Evolutionary conservation across 2,797 vertebrate genomes (phyloP).

Genomic region (Chaenodraco wilsoni): DNA sequence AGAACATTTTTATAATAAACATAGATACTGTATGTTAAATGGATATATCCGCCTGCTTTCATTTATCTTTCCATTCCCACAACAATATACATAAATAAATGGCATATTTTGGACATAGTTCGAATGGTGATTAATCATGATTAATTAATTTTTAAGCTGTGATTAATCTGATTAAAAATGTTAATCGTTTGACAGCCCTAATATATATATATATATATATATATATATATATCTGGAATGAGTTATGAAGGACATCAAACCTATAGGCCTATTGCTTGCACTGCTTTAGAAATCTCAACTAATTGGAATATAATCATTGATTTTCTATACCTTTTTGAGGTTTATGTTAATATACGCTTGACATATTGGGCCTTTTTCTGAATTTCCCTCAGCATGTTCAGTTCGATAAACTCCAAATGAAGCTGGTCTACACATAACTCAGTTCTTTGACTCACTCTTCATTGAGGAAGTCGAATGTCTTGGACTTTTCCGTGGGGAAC

Average conservation of each 20-base stretch:
- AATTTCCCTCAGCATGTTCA: background rate
- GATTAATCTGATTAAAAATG: too few species aligned
- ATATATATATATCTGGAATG: background rate
- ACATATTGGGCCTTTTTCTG: background rate
- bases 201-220: too few species aligned
- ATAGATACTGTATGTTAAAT: too few species aligned
- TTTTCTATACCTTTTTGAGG: background rate
- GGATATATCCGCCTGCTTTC: too few species aligned
- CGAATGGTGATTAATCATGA: too few species aligned
- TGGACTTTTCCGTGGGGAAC: constrained; percentile 94
- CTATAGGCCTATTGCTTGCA: background rate
- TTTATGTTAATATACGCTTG: background rate
- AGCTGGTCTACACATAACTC: background rate
- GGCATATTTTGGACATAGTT: too few species aligned
- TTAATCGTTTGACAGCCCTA: too few species aligned
- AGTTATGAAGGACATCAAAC: background rate
- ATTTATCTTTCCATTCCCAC: too few species aligned
- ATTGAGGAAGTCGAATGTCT: constrained; percentile 87
- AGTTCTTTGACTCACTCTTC: constrained; percentile 78
- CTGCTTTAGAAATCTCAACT: background rate
- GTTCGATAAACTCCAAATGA: background rate
- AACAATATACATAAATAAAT: too few species aligned
- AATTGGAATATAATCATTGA: background rate
- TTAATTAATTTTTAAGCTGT: too few species aligned
- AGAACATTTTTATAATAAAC: too few species aligned